phyloP scores from a whole-genome alignment of 2,797 vertebrate genomes.

The Coregonus suidteri region DNA sequence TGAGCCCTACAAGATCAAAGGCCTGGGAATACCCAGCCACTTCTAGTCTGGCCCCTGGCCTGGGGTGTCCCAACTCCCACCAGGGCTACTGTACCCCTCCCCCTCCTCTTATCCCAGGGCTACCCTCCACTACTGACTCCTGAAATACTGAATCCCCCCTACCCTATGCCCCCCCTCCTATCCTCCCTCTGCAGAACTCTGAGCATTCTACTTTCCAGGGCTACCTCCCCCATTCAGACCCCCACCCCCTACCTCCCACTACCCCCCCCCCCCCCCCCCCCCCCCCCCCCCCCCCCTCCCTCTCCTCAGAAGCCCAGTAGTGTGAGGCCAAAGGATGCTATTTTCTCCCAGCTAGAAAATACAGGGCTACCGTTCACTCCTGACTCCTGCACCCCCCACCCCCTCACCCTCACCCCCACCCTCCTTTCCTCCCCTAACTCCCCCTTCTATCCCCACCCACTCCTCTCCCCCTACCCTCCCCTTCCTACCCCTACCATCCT shows the following conservation, averaged over 20 bases:
- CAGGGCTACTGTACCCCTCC: not conserved
- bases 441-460: no score
- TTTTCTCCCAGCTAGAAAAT: not conserved
- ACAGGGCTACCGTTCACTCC: not conserved
- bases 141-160: not conserved
- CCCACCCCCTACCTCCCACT: conserved; percentile 2
- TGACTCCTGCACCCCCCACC: not conserved
- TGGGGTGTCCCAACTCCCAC: not conserved
- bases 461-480: not conserved
- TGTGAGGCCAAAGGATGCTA: not conserved
- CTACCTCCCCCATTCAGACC: not conserved
- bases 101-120: not conserved
- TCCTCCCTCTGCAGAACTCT: no score
- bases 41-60: not conserved
- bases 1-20: conserved; percentile 13
- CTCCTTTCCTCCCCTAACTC: no score
- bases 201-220: not conserved
- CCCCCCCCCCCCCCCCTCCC: not conserved
- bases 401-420: no score
- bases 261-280: not conserved
- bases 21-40: not conserved
- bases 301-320: not conserved
- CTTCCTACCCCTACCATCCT: not conserved
- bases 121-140: not conserved
- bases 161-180: not conserved